Evolutionary conservation across 1,140 invertebrate genomes (phyloP).

Genomic region (Ceratitis capitata): DNA sequence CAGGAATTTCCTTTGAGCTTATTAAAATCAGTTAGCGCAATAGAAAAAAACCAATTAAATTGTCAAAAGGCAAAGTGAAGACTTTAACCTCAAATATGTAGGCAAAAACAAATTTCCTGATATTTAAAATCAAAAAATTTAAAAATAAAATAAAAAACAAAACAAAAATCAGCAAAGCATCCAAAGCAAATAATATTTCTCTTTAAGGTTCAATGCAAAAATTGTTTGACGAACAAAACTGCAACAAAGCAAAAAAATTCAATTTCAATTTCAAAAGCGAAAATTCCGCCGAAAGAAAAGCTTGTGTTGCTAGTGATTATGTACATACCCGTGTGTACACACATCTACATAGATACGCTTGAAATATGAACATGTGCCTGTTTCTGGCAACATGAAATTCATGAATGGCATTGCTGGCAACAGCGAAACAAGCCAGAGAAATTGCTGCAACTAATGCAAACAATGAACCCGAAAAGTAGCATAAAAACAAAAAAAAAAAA

Average conservation of each 20-base stretch:
- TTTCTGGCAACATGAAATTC: neutral
- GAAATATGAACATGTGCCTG: neutral
- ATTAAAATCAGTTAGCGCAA: too few species aligned
- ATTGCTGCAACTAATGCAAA: neutral
- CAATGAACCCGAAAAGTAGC: neutral
- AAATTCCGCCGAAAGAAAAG: neutral
- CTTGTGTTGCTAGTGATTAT: neutral
- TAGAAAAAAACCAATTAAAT: too few species aligned
- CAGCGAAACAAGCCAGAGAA: neutral
- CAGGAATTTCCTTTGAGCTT: too few species aligned
- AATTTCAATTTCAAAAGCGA: too few species aligned
- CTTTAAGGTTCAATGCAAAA: neutral
- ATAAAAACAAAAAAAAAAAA: neutral
- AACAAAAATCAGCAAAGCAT: too few species aligned
- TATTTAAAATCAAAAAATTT: too few species aligned
- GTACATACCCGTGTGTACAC: neutral
- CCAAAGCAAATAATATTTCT: neutral
- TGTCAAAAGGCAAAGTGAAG: too few species aligned
- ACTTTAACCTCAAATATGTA: too few species aligned
- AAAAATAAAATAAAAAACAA: too few species aligned
- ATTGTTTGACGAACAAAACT: neutral
- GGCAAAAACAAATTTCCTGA: too few species aligned
- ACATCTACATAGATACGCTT: neutral
- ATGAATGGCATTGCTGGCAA: neutral
- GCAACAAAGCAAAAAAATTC: neutral